Evolutionary conservation across 2,888 invertebrate species (phyloP), one percentile per base, ranked within the genome.

Genomic region (Orthosia gracilis): DNA sequence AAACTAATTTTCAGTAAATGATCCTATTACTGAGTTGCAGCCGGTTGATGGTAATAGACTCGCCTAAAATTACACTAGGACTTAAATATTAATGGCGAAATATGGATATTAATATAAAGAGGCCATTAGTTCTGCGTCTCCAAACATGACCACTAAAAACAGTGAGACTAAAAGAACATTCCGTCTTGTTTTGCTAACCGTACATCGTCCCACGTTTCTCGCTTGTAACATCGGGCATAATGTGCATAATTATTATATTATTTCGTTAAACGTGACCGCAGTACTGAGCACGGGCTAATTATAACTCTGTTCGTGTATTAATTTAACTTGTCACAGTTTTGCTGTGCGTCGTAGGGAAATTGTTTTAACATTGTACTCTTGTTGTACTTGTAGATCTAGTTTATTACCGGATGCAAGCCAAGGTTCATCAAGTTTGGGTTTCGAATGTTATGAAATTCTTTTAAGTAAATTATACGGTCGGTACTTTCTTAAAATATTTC

Each of bases 241-340:
- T 83, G 77, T 82, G 76, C 76, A 82, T 87, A 83, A 86, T 87
- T 79, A 87, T 83, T 80, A 76, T 84, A 83, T 84, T 83, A 83
- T 86, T 86, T 82, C 57, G 83, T 83, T 87, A 78, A 85, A 87
- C 86, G 88, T 88, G 88, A 86, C 85, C 74, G 77, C 69, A 70
- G 76, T 75, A 78, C 82, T 75, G 63, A 79, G 70, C 75, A 77
- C 58, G 47, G 58, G 66, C 75, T 86, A 82, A 84, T 84, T 79
- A 71, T 73, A 71, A 63, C 40, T 66, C 67, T 58, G 31, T 58
- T 50, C 68, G 31, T 54, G 70, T 70, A 78, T 73, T 74, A 73
- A 78, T 78, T 80, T 69, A 47, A 66, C 65, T 79, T 63, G 71
- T 68, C 71, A 69, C 62, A 65, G 49, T 78, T 76, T 66, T 49